phyloP scores from a whole-genome alignment of 2,797 vertebrate species.

The Etheostoma nigrum region DNA sequence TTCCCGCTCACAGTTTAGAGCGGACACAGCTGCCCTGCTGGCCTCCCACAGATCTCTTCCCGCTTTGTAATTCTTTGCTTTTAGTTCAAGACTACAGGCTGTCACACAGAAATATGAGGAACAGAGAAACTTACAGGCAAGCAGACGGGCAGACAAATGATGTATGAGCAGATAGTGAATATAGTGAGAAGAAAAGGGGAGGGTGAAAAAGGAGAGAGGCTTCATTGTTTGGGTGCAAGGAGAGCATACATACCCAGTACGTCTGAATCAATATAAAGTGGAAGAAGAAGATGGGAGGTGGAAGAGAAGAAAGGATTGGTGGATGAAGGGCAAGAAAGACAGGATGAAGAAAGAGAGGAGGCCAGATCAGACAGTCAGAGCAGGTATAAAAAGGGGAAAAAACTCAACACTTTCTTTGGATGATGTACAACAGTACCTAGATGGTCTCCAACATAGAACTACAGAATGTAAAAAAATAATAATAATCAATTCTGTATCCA shows the following conservation, averaged over 20 bases:
- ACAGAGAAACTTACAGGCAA: conserved; percentile 80
- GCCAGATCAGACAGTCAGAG: conserved; percentile 79
- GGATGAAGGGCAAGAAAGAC: conserved; percentile 75
- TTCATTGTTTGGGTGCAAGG: conserved; percentile 59
- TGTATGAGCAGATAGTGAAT: conserved; percentile 72
- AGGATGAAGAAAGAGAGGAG: conserved; percentile 83
- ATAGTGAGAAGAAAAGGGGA: conserved; percentile 56
- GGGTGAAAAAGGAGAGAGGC: conserved; percentile 44
- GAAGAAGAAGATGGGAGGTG: conserved; percentile 65
- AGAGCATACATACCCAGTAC: conserved; percentile 92
- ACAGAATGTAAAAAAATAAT: background rate
- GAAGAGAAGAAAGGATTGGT: conserved; percentile 62
- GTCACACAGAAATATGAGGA: conserved; percentile 76
- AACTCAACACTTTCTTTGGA: conserved; percentile 35
- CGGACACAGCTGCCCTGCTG: conserved; percentile 41
- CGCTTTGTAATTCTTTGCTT: conserved; percentile 32
- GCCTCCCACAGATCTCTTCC: conserved; percentile 59
- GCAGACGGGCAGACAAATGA: conserved; percentile 79
- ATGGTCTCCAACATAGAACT: background rate
- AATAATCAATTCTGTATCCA: background rate
- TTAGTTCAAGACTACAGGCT: conserved; percentile 72
- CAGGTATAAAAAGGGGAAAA: conserved; percentile 53
- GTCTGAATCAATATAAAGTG: conserved; percentile 87
- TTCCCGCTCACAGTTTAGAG: conserved; percentile 28
- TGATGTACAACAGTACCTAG: conserved; percentile 20